phyloP scores from a whole-genome alignment of 1,140 invertebrate genomes.

The Hydropsyche tenuis region DNA sequence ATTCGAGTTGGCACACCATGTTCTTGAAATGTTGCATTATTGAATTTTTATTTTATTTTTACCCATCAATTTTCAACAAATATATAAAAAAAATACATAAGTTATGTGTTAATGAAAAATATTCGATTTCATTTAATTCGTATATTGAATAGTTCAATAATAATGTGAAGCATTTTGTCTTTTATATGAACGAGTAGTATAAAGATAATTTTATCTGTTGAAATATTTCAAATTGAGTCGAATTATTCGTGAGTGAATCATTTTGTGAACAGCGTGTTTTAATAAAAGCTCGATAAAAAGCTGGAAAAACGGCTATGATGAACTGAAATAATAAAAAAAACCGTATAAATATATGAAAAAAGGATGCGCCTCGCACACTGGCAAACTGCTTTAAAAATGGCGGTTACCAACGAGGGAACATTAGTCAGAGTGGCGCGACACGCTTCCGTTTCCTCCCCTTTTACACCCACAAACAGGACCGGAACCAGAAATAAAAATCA shows the following conservation, averaged over 20 bases:
- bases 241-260: neutral
- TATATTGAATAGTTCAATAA: too few relatives aligned
- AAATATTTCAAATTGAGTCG: neutral
- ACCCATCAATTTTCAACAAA: too few relatives aligned
- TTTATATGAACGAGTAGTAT: too few relatives aligned
- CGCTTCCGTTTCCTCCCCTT: neutral
- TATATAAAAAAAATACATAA: too few relatives aligned
- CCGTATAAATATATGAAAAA: constrained; percentile 5
- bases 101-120: too few relatives aligned
- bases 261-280: constrained; percentile 43
- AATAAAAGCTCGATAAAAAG: constrained; percentile 51
- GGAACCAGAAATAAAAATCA: neutral
- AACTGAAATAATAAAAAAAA: constrained; percentile 48
- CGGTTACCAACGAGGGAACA: constrained; percentile 48
- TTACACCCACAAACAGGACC: neutral
- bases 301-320: constrained; percentile 47
- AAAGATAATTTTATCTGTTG: neutral
- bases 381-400: constrained; percentile 50
- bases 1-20: constrained; percentile 37
- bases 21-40: neutral
- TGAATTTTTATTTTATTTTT: too few relatives aligned
- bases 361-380: constrained; percentile 44
- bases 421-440: constrained; percentile 39
- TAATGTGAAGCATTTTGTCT: too few relatives aligned
- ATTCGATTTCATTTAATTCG: too few relatives aligned